Evolutionary conservation across 2,113 vertebrate genomes (phyloP).

Genomic region (Anhinga rufa): DNA sequence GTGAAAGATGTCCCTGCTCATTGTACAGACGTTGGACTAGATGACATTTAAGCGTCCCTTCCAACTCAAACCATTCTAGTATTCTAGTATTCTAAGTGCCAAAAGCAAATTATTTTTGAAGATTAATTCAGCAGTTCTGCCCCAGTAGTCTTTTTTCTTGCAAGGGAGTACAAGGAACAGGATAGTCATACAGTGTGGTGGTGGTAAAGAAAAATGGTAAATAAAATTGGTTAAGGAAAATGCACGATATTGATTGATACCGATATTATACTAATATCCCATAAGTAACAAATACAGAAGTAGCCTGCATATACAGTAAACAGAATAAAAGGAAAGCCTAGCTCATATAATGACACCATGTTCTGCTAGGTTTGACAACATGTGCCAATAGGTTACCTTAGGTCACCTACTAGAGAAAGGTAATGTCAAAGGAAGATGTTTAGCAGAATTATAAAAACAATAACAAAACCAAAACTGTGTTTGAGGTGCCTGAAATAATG

Average conservation of each 20-base stretch:
- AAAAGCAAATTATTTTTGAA: background rate
- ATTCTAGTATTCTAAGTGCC: background rate
- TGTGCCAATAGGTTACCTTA: background rate
- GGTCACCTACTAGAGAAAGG: fast-evolving
- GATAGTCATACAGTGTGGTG: too few relatives aligned
- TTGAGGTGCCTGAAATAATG: background rate
- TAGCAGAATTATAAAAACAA: background rate
- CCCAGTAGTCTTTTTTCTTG: background rate
- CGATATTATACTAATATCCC: background rate
- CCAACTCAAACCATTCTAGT: background rate
- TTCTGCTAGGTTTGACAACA: background rate
- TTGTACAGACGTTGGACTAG: too few relatives aligned
- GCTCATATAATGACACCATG: background rate
- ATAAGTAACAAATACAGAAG: background rate
- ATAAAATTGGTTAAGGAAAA: background rate
- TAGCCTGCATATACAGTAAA: background rate
- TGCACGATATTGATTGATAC: background rate
- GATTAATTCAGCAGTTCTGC: background rate
- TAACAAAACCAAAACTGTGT: background rate
- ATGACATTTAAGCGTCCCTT: background rate
- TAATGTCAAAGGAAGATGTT: background rate
- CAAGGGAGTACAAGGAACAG: background rate
- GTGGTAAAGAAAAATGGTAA: too few relatives aligned
- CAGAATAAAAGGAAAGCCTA: background rate
- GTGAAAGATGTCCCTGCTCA: background rate